phyloP scores from a whole-genome alignment of 2,113 vertebrate species.

The Hippopotamus amphibius region DNA sequence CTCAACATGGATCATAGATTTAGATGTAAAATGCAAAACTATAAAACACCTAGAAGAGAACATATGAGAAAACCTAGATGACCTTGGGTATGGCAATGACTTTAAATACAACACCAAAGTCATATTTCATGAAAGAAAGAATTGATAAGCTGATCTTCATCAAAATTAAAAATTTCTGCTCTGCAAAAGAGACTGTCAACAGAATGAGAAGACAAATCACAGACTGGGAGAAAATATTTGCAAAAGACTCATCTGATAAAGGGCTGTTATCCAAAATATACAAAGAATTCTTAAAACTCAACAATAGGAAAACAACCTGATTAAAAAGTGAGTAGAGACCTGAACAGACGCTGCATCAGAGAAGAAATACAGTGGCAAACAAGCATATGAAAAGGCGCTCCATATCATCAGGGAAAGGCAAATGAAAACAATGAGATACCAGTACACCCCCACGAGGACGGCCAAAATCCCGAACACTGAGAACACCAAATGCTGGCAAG shows the following conservation, averaged over 20 bases:
- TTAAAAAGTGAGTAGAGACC: neutral
- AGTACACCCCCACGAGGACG: neutral
- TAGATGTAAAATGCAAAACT: neutral
- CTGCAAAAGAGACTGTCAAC: neutral
- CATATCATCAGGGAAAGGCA: neutral
- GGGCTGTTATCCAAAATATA: neutral
- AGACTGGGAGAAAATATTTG: neutral
- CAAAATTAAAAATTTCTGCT: neutral
- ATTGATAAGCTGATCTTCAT: neutral
- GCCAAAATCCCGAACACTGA: neutral
- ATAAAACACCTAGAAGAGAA: neutral
- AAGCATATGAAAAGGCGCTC: neutral
- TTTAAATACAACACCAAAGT: neutral
- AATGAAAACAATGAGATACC: neutral
- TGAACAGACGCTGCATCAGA: neutral
- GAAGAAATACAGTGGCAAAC: neutral
- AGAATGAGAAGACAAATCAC: neutral
- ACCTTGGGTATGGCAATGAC: neutral
- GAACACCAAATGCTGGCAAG: no score
- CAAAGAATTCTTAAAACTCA: neutral
- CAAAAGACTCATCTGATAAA: neutral
- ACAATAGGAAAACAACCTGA: neutral
- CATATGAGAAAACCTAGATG: neutral
- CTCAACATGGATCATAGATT: neutral
- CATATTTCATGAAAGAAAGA: neutral